Conservation (phyloP, 2,113 vertebrate genomes). For the Aegypius monachus region DNA sequence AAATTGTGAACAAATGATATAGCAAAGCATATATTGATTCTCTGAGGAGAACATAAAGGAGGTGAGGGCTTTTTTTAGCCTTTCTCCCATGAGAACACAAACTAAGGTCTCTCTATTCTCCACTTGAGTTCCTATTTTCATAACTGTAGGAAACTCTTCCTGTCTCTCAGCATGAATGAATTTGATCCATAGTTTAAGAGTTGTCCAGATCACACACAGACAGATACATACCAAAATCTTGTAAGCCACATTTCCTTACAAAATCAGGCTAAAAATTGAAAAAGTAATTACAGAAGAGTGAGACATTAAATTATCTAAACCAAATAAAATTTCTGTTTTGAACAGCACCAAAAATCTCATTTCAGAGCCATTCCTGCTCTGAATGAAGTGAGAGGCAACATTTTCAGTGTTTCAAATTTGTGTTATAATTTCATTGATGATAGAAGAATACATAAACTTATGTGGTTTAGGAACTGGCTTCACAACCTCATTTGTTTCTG, state of each 20-base stretch:
- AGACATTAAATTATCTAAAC: neutral
- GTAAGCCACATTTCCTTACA: neutral
- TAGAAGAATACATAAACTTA: neutral
- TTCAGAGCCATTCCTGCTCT: neutral
- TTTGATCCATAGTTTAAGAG: neutral
- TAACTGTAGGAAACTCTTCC: neutral
- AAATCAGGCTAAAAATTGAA: neutral
- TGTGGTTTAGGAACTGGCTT: neutral
- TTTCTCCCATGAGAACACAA: neutral
- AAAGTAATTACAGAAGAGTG: neutral
- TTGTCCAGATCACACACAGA: neutral
- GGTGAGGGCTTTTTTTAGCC: neutral
- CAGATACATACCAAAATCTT: neutral
- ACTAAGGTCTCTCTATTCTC: neutral
- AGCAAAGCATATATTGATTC: neutral
- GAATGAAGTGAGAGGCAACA: neutral
- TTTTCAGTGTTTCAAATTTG: neutral
- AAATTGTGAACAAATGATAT: neutral
- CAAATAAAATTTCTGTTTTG: neutral
- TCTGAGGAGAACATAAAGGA: neutral
- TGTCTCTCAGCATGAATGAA: neutral
- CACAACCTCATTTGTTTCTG: neutral
- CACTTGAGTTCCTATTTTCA: neutral
- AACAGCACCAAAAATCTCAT: neutral
- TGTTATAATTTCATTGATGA: neutral